phyloP scores from a whole-genome alignment of 2,113 vertebrate species.

The Cercopithecus mona region DNA sequence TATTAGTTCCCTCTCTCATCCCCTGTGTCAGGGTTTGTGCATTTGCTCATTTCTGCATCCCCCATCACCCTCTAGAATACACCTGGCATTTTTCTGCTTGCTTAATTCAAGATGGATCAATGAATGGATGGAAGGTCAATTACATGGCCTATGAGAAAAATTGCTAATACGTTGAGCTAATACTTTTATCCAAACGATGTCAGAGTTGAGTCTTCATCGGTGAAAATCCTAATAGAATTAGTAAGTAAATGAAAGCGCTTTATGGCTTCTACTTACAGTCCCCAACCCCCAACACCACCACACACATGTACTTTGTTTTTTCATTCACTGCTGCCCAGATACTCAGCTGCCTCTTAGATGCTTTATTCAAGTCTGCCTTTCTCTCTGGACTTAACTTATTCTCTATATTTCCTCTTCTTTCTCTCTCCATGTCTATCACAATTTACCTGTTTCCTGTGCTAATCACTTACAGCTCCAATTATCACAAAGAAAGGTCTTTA shows the following conservation, averaged over 20 bases:
- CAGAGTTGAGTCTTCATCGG: neutral
- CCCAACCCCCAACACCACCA: fast-evolving
- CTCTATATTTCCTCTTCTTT: neutral
- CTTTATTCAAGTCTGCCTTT: neutral
- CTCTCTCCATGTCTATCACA: neutral
- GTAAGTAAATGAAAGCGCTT: neutral
- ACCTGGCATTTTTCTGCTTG: neutral
- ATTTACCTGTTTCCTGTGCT: neutral
- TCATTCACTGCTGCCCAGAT: neutral
- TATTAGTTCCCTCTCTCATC: neutral
- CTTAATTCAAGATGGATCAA: neutral
- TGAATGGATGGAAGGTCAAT: neutral
- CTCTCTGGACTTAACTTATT: neutral
- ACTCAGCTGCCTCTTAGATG: neutral
- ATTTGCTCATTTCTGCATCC: neutral
- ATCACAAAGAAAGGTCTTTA: neutral
- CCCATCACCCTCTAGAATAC: neutral
- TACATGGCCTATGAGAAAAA: neutral
- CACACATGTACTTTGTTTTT: neutral
- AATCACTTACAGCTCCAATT: neutral
- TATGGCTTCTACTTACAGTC: neutral
- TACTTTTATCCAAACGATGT: neutral
- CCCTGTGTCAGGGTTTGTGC: neutral
- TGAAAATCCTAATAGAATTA: neutral
- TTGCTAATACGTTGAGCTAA: neutral